These are phyloP conservation scores for Dicrostonyx torquatus DNA, from an alignment of 2,797 vertebrate species.

Conservation along the genomic window DNA sequence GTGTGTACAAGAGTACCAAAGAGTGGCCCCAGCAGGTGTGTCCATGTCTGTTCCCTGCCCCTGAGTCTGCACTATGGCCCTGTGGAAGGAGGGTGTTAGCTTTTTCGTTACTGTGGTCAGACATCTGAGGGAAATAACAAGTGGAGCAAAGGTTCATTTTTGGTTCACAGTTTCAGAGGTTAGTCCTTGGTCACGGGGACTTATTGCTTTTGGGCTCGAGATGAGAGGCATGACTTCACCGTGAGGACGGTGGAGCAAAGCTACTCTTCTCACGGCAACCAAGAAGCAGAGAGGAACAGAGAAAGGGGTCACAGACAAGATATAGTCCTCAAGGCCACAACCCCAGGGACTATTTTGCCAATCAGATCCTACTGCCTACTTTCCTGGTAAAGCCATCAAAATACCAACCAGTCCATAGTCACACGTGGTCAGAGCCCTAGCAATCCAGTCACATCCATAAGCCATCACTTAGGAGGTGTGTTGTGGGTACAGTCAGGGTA, in stretches of 20 bases:
- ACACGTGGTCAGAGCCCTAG: not conserved
- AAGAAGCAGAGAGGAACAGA: not conserved
- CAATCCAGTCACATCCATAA: too few species aligned
- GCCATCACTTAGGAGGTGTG: not conserved
- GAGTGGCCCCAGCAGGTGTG: not conserved
- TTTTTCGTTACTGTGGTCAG: not conserved
- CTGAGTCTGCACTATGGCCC: not conserved
- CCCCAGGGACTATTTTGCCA: not conserved
- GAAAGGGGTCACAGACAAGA: not conserved
- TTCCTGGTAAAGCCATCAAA: not conserved
- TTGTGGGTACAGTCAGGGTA: not conserved
- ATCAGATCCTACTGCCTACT: not conserved
- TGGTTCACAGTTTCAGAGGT: not conserved
- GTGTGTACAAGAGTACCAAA: not conserved
- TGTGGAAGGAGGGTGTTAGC: not conserved
- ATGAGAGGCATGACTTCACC: not conserved
- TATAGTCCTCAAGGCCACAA: not conserved
- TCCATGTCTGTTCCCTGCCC: too few species aligned
- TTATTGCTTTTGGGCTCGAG: not conserved
- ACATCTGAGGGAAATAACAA: not conserved
- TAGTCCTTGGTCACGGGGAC: not conserved
- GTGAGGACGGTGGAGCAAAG: not conserved
- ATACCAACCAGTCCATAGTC: not conserved
- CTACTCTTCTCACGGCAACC: not conserved
- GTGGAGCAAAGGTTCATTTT: not conserved